Evolutionary conservation across 2,888 invertebrate genomes (phyloP).

Genomic region (Xestia sexstrigata): DNA sequence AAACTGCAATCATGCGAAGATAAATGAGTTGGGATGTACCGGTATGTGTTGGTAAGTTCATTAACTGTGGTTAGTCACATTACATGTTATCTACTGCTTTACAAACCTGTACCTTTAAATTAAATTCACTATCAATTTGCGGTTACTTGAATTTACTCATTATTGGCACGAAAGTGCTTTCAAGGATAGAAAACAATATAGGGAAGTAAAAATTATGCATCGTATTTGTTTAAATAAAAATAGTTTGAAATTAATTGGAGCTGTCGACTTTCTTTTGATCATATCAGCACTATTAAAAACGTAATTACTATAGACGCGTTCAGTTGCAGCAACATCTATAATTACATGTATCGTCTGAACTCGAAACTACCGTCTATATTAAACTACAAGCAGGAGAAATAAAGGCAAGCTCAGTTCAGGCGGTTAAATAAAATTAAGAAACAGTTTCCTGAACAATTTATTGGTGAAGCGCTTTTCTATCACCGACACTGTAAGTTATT

Average conservation of each 20-base stretch:
- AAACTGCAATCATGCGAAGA: conserved; percentile 75
- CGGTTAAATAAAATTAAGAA: conserved; percentile 64
- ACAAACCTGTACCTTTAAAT: conserved; percentile 53
- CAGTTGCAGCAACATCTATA: conserved; percentile 45
- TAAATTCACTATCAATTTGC: conserved; percentile 44
- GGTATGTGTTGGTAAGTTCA: conserved; percentile 67
- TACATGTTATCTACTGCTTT: conserved; percentile 45
- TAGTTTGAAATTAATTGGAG: conserved; percentile 51
- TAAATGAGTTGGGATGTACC: conserved; percentile 70
- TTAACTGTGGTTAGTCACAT: conserved; percentile 69
- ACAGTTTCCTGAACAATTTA: conserved; percentile 72
- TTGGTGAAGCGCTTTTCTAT: conserved; percentile 78
- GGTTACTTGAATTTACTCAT: conserved; percentile 14
- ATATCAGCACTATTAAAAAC: conserved; percentile 58
- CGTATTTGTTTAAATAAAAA: conserved; percentile 48
- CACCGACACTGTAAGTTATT: conserved; percentile 77
- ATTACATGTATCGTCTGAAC: conserved; percentile 43
- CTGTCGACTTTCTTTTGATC: conserved; percentile 62
- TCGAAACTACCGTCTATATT: conserved; percentile 26
- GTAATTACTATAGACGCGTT: conserved; percentile 56
- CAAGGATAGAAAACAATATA: conserved; percentile 3
- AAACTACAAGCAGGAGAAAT: conserved; percentile 30
- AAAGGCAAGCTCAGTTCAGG: conserved; percentile 26
- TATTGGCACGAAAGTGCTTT: conserved; percentile 29
- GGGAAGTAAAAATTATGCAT: conserved; percentile 19